Evolutionary conservation across 2,888 invertebrate species (phyloP), one percentile per base, ranked within the genome.

Genomic region (Volucella zonaria): DNA sequence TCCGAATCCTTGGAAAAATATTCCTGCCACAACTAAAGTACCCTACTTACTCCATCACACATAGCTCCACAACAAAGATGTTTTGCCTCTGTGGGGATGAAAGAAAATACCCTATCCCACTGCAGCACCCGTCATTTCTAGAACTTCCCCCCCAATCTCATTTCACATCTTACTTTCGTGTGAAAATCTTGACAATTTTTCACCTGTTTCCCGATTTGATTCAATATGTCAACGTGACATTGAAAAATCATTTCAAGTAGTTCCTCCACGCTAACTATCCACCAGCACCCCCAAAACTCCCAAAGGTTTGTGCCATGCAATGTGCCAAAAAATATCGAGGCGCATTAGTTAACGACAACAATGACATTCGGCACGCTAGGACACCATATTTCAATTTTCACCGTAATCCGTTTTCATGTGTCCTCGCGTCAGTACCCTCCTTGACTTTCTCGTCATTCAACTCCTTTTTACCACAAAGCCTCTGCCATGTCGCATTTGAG

Each of bases 361-460:
- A 71, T 38, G 64, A 49, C 62, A 70, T 70, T 70, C 62, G 42
- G 70, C 62, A 70, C 59, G 23, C 54, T 49, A 61, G 54, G 43
- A 49, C 70, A 62, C 49, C 40, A 77, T 71, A 71, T 78, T 78
- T 78, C 64, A 78, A 70, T 64, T 71, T 64, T 49, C 42, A 56
- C 42, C 58, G 71, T 62, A 78, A 78, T 78, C 58, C 58, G 15
- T 51, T 77, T 68, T 31, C 54, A 47, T 62, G 54, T 68, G 45
- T 54, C 47, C 31, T 45, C 43, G 38, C 40, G 42, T 18, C 59
- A 56, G 66, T 31, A 31, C 54, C 52, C 14, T 11, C 52, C 59
- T 12, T 51, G 45, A 62, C 59, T 64, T 49, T 61, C 40, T 31
- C 40, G 42, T 18, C 59, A 56, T 52, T 31, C 6, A 31, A 31